phyloP scores from a whole-genome alignment of 1,140 invertebrate species.

The Scaptodrosophila lebanonensis region DNA sequence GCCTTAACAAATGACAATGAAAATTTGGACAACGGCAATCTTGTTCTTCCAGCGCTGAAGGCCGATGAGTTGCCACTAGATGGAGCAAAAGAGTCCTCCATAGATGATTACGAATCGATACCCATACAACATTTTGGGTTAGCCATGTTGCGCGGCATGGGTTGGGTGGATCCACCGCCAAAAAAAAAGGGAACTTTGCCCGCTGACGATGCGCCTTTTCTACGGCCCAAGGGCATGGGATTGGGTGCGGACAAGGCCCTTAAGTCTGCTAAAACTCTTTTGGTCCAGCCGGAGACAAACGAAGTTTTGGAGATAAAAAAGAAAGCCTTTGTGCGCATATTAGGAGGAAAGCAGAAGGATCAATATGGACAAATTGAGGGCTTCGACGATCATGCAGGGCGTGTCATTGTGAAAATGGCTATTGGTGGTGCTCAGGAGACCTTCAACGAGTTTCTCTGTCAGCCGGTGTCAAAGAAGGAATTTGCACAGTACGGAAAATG shows the following conservation, averaged over 20 bases:
- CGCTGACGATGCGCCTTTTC: slow-evolving; percentile 78
- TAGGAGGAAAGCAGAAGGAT: slow-evolving; percentile 84
- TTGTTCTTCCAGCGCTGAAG: slow-evolving; percentile 78
- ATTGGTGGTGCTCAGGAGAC: slow-evolving; percentile 84
- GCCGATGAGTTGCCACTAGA: slow-evolving; percentile 78
- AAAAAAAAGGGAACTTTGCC: slow-evolving; percentile 83
- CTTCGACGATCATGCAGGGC: slow-evolving; percentile 89
- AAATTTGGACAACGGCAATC: slow-evolving; percentile 70
- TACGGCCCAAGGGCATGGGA: slow-evolving; percentile 92
- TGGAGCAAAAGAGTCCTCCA: slow-evolving; percentile 83
- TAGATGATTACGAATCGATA: slow-evolving; percentile 93
- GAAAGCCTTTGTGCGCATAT: slow-evolving; percentile 85
- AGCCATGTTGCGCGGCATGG: slow-evolving; percentile 96
- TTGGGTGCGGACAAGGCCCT: slow-evolving; percentile 89
- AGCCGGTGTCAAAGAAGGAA: slow-evolving; percentile 86
- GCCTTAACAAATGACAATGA: slow-evolving; percentile 60
- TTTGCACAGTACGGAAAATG: slow-evolving; percentile 89
- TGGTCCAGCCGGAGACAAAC: slow-evolving; percentile 78
- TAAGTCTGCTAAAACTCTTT: slow-evolving; percentile 72
- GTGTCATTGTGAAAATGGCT: slow-evolving; percentile 88
- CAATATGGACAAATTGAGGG: slow-evolving; percentile 91
- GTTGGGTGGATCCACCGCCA: slow-evolving; percentile 83
- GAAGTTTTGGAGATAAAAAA: slow-evolving; percentile 82
- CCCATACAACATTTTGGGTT: slow-evolving; percentile 92
- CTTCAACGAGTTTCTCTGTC: slow-evolving; percentile 87